Evolutionary conservation across 2,888 invertebrate species (phyloP).

Genomic region (Hipparchia semele): DNA sequence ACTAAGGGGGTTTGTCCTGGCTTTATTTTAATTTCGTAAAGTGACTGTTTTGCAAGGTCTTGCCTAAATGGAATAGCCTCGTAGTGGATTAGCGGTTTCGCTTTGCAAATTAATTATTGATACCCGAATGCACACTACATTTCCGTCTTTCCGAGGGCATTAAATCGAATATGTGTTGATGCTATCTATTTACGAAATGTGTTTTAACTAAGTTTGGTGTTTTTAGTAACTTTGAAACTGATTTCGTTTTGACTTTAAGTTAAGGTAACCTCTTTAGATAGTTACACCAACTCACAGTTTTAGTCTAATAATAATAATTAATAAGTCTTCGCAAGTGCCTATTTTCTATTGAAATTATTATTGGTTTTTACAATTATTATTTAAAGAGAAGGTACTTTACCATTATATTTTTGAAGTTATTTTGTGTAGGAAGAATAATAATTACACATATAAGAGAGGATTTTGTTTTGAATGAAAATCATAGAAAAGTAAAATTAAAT

Average conservation of each 20-base stretch:
- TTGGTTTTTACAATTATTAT: no score
- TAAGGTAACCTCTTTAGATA: no score
- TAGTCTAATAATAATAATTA: no score
- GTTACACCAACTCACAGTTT: no score
- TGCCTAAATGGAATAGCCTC: constrained; percentile 54
- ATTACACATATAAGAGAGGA: neutral
- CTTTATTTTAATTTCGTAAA: constrained; percentile 81
- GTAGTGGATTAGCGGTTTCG: constrained; percentile 51
- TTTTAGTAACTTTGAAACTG: neutral
- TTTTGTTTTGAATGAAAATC: neutral
- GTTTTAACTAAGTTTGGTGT: constrained; percentile 1
- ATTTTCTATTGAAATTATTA: no score
- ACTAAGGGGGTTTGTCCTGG: constrained; percentile 72
- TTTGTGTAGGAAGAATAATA: no score
- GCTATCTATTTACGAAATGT: constrained; percentile 13
- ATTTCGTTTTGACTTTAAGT: neutral
- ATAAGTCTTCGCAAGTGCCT: no score
- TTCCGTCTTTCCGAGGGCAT: constrained; percentile 27
- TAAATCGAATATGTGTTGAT: constrained; percentile 15
- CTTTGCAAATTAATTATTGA: constrained; percentile 41
- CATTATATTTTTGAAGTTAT: no score
- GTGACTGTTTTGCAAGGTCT: constrained; percentile 78
- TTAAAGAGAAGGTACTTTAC: no score
- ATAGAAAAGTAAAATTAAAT: constrained; percentile 4
- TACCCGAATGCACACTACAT: constrained; percentile 36